phyloP scores from a whole-genome alignment of 2,888 invertebrate species.

The Cataglyphis albicans region DNA sequence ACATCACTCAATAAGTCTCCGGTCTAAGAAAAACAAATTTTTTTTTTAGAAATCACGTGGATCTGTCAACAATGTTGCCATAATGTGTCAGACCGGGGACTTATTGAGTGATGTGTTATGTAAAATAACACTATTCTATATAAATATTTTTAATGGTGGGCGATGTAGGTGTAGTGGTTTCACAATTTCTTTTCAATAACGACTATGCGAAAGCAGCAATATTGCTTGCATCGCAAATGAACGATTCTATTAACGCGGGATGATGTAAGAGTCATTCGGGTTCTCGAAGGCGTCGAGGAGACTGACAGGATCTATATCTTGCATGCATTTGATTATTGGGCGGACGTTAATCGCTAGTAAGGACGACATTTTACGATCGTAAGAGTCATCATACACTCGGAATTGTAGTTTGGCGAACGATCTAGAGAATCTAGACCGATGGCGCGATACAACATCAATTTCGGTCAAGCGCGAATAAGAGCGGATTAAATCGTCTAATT shows the following conservation, averaged over 20 bases:
- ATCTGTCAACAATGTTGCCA: too few species aligned
- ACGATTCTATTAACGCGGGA: constrained; percentile 45
- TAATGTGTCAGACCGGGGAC: too few species aligned
- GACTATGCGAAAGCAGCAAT: constrained; percentile 23
- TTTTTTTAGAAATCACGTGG: too few species aligned
- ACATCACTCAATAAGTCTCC: too few species aligned
- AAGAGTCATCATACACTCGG: constrained; percentile 12
- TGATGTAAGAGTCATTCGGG: constrained; percentile 35
- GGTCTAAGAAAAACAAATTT: too few species aligned
- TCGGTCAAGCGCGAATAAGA: constrained; percentile 12
- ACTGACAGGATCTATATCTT: constrained; percentile 36
- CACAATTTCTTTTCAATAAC: constrained; percentile 23
- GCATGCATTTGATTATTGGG: constrained; percentile 45
- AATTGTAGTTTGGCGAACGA: constrained; percentile 20
- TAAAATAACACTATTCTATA: neutral
- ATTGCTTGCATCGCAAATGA: constrained; percentile 24
- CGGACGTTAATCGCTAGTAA: constrained; percentile 42
- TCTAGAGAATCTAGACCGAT: neutral
- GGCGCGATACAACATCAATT: constrained; percentile 26
- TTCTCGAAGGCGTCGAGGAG: constrained; percentile 36
- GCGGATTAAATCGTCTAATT: neutral
- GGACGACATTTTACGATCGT: constrained; percentile 41
- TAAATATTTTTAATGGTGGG: neutral
- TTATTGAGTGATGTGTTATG: neutral
- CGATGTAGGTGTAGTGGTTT: neutral